Percentiles rank a stretch among this genome's conserved stretches.
Conservation (phyloP, 2,797 vertebrate species). For the Nannoperca obscura region DNA sequence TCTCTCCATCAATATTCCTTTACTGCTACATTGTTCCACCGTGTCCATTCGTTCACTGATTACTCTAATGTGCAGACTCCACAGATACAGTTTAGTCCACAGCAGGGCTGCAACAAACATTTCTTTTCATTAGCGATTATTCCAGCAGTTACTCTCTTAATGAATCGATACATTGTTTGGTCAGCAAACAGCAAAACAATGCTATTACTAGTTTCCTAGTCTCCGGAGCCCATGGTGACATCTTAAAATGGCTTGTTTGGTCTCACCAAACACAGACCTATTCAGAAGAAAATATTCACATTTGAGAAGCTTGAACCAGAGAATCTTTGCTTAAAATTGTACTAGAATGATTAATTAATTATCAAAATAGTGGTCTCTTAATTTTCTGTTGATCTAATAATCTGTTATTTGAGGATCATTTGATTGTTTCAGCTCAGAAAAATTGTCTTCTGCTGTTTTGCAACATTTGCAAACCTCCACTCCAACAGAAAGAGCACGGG, state of each 20-base stretch:
- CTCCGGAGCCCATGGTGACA: background rate
- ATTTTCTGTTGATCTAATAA: background rate
- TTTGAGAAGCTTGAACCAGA: background rate
- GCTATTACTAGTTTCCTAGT: background rate
- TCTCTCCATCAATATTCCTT: conserved; percentile 22
- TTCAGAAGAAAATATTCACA: background rate
- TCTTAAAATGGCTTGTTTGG: background rate
- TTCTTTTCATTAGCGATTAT: background rate
- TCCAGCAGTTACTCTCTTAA: background rate
- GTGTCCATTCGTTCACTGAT: conserved; percentile 4
- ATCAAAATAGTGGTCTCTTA: background rate
- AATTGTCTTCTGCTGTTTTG: background rate
- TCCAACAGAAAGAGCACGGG: background rate
- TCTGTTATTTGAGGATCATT: background rate
- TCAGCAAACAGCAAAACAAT: too few relatives aligned
- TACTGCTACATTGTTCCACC: conserved; percentile 5
- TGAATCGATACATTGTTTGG: background rate
- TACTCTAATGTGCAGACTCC: conserved; percentile 13
- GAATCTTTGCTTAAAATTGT: background rate
- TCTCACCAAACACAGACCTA: background rate
- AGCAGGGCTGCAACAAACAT: background rate
- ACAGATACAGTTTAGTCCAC: background rate
- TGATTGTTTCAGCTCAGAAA: background rate
- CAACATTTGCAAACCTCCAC: background rate
- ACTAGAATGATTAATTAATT: background rate